These are phyloP conservation scores for Drosophila pseudotalamancana DNA, from an alignment of 2,888 invertebrate genomes.

Conservation along the genomic window DNA sequence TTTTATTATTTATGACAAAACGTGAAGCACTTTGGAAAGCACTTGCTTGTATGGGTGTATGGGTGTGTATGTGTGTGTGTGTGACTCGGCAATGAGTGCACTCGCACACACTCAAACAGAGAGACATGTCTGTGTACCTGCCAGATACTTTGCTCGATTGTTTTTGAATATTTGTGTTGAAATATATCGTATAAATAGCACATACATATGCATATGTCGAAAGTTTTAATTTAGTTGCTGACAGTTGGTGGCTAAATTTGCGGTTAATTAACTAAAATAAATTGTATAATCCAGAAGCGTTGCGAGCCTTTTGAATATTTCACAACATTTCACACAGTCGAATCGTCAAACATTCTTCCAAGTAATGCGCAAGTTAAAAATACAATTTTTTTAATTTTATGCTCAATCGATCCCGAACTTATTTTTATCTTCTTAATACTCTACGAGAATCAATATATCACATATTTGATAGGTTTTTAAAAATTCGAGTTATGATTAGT, in stretches of 20 bases:
- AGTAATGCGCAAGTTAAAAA: slow-evolving; percentile 2
- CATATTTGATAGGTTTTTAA: no score
- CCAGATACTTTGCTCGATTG: slow-evolving; percentile 44
- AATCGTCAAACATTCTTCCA: neutral
- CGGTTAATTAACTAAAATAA: slow-evolving; percentile 31
- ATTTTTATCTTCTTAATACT: no score
- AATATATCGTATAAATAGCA: slow-evolving; percentile 33
- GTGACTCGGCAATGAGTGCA: slow-evolving; percentile 19
- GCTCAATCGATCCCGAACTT: no score
- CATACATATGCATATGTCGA: slow-evolving; percentile 10
- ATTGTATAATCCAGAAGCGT: slow-evolving; percentile 33
- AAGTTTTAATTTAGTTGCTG: slow-evolving; percentile 36
- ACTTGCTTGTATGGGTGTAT: neutral
- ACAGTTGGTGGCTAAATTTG: slow-evolving; percentile 32
- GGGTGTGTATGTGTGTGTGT: neutral
- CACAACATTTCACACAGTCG: neutral
- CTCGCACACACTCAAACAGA: neutral
- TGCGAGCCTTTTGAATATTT: slow-evolving; percentile 6
- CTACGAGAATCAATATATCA: no score
- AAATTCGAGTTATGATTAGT: no score
- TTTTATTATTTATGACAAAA: slow-evolving; percentile 64
- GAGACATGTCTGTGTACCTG: slow-evolving; percentile 8
- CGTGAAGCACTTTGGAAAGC: slow-evolving; percentile 49
- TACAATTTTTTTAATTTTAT: neutral
- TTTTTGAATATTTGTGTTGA: slow-evolving; percentile 38